phyloP scores from a whole-genome alignment of 2,888 invertebrate species.

The Nomada fucata region DNA sequence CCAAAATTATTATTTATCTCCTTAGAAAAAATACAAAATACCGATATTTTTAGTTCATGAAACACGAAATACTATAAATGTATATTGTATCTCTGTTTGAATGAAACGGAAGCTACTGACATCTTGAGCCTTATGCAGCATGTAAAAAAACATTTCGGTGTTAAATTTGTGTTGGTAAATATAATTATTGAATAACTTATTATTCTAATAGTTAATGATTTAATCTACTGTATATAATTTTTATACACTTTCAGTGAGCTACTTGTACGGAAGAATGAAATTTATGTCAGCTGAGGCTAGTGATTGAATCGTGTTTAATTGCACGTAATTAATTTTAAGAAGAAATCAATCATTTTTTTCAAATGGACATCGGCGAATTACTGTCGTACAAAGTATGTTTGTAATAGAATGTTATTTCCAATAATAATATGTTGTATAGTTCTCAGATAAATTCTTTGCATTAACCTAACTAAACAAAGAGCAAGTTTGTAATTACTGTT shows the following conservation, averaged over 20 bases:
- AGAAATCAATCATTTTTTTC: constrained; percentile 8
- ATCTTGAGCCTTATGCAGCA: constrained; percentile 13
- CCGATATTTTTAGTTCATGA: not conserved
- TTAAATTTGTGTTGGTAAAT: constrained; percentile 9
- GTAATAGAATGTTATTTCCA: not conserved
- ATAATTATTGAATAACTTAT: constrained; percentile 24
- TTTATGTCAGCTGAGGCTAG: not conserved
- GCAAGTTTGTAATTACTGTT: not conserved
- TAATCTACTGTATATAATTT: not conserved
- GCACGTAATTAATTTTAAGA: constrained; percentile 7
- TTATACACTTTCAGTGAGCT: not conserved
- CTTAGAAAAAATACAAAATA: not conserved
- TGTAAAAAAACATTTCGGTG: not conserved
- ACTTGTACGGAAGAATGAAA: constrained; percentile 31
- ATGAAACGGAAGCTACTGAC: constrained; percentile 36
- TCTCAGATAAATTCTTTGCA: constrained; percentile 5
- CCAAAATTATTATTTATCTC: not conserved
- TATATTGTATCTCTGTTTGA: not conserved
- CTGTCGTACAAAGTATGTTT: constrained; percentile 83
- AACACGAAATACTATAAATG: not conserved
- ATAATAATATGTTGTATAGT: not conserved
- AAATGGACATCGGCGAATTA: constrained; percentile 84
- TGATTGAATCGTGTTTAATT: constrained; percentile 16
- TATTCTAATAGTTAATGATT: not conserved
- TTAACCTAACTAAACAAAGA: constrained; percentile 33